phyloP scores from a whole-genome alignment of 2,888 invertebrate genomes.

The Pristionchus arcanus region DNA sequence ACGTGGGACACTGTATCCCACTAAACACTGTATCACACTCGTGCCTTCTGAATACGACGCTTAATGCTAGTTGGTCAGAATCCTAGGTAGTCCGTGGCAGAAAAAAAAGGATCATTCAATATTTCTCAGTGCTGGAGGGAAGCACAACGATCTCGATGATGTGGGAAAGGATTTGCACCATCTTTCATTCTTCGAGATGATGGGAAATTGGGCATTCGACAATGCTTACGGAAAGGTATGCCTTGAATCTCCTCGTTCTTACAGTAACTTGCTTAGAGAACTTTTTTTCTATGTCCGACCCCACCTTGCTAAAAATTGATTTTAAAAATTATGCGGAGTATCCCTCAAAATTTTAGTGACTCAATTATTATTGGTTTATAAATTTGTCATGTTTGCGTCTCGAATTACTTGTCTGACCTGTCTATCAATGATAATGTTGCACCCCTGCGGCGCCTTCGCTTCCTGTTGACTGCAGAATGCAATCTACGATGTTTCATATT shows the following conservation, averaged over 20 bases:
- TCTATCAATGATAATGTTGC: constrained; percentile 28
- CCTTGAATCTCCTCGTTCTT: background rate
- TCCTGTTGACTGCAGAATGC: constrained; percentile 14
- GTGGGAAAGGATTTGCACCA: constrained; percentile 99
- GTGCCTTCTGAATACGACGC: no score
- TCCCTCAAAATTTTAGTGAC: background rate
- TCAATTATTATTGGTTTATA: background rate
- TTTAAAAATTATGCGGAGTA: background rate
- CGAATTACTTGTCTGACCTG: background rate
- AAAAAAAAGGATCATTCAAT: background rate
- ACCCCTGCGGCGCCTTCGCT: constrained; percentile 29
- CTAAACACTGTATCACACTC: no score
- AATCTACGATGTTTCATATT: constrained; percentile 30
- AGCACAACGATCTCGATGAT: constrained; percentile 99
- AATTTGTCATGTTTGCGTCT: background rate
- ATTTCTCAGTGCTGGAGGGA: constrained; percentile 86
- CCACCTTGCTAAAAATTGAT: background rate
- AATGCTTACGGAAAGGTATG: constrained; percentile 92
- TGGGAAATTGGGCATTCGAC: constrained; percentile 99
- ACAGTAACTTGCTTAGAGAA: background rate
- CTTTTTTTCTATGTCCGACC: no score
- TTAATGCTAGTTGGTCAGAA: no score
- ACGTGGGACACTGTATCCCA: no score
- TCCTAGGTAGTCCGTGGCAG: background rate
- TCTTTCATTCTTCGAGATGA: constrained; percentile 99